Evolutionary conservation across 1,140 invertebrate genomes (phyloP).

Genomic region (Aphelinus atriplicis): DNA sequence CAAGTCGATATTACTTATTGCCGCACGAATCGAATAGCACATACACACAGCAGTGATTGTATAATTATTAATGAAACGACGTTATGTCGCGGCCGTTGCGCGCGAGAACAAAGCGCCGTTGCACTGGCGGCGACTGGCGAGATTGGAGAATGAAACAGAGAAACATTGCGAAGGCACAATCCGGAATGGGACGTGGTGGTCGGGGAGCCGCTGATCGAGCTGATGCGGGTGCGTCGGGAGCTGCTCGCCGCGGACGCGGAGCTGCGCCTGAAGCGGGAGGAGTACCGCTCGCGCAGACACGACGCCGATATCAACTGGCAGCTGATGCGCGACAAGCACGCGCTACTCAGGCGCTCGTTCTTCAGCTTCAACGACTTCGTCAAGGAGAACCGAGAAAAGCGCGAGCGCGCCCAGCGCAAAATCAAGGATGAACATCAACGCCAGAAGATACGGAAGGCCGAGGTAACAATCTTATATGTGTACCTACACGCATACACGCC

Average conservation of each 20-base stretch:
- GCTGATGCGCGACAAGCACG: slow-evolving; percentile 64
- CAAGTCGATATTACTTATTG: too few relatives aligned
- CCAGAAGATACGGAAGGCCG: slow-evolving; percentile 43
- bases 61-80: too few relatives aligned
- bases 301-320: slow-evolving; percentile 66
- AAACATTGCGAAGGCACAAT: slow-evolving; percentile 54
- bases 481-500: too few relatives aligned
- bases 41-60: too few relatives aligned
- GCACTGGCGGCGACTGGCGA: too few relatives aligned
- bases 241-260: slow-evolving; percentile 63
- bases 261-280: slow-evolving; percentile 59
- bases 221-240: slow-evolving; percentile 65
- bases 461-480: slow-evolving; percentile 40
- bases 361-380: slow-evolving; percentile 71
- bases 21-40: too few relatives aligned
- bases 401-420: slow-evolving; percentile 66
- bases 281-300: slow-evolving; percentile 57
- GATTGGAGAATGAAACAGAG: too few relatives aligned
- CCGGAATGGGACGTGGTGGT: slow-evolving; percentile 69
- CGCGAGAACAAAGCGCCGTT: too few relatives aligned
- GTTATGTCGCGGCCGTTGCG: too few relatives aligned
- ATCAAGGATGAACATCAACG: slow-evolving; percentile 65
- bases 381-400: slow-evolving; percentile 69
- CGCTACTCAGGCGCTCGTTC: slow-evolving; percentile 66
- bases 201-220: slow-evolving; percentile 65